phyloP scores from a whole-genome alignment of 2,888 invertebrate genomes.

The Camptogramma bilineatum region DNA sequence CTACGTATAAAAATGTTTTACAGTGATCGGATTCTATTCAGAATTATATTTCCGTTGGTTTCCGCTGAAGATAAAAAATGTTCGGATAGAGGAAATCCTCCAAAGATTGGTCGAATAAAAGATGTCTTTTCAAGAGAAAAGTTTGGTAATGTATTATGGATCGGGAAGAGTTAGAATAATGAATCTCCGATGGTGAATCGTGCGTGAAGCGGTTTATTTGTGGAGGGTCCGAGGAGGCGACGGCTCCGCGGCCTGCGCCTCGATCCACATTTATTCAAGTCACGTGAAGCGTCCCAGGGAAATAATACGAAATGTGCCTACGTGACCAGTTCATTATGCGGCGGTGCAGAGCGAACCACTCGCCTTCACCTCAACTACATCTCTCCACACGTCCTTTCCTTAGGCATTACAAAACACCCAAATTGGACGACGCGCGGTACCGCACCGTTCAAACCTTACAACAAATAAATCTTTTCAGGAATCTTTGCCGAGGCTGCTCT shows the following conservation, averaged over 20 bases:
- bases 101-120: slow-evolving; percentile 54
- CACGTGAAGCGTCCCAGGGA: slow-evolving; percentile 83
- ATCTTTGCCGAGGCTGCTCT: slow-evolving; percentile 45
- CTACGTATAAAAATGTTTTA: slow-evolving; percentile 5
- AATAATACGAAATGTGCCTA: slow-evolving; percentile 86
- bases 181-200: slow-evolving; percentile 82
- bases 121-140: slow-evolving; percentile 56
- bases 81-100: slow-evolving; percentile 43
- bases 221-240: slow-evolving; percentile 77
- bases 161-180: slow-evolving; percentile 81
- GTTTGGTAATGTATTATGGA: slow-evolving; percentile 66
- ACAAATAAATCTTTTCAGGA: slow-evolving; percentile 63
- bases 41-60: slow-evolving; percentile 26
- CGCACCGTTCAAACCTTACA: slow-evolving; percentile 53
- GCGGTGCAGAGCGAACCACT: slow-evolving; percentile 67
- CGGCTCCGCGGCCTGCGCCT: slow-evolving; percentile 57
- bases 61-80: slow-evolving; percentile 43
- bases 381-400: slow-evolving; percentile 47
- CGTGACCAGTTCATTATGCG: slow-evolving; percentile 85
- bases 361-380: slow-evolving; percentile 61
- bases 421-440: slow-evolving; percentile 56
- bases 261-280: slow-evolving; percentile 78
- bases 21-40: slow-evolving; percentile 13
- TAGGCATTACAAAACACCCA: slow-evolving; percentile 65
- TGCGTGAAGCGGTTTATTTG: slow-evolving; percentile 85